Evolutionary conservation across 2,113 vertebrate species (phyloP), one percentile per base, ranked within the genome.

Genomic region (Sander lucioperca): DNA sequence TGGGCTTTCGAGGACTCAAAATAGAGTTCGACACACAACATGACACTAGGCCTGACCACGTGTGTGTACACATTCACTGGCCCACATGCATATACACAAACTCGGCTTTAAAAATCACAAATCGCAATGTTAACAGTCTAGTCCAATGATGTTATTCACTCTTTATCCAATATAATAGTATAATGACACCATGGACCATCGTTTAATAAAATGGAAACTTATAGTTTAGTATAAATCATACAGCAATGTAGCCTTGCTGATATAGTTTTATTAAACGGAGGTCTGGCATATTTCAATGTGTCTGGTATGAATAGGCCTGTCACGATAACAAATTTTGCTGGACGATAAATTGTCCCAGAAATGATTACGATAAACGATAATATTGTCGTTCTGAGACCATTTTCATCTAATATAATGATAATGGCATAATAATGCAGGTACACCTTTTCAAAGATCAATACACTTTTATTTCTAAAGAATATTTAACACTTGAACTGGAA

Each of bases 1-100:
- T 43, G 72, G 70, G 79, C 87, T 76, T 90, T 86, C 0, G 8
- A 83, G 25, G 74, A 92, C 92, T 90, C 88, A 92, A 90, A 93
- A 91, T 93, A 94, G 89, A 89, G 85, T 64, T 64, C 43, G 87
- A 68, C 77, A 73, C 84, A 91, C 72, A 79, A 83, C 82, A 82
- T 75, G 91, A 88, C 88, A 91, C 89, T 63, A 4, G 54, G 80
- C 74, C 43, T 5, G 36, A 71, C 75, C 72, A 73, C 25, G 77
- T 82, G 78, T 39, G 27, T 25, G 71, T 39, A 53, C 77, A 80
- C 47, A 83, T 74, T 81, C 56, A 58, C 9, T 51, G 65, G 30
- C 3, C 19, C 47, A 33, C 64, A 66, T 47, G 58, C 53, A 80
- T 61, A 84, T 57, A 84, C 71, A 73, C 58, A 64, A 48, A 68